A percentile compares a stretch with the other conserved stretches of the same genome.
Evolutionary conservation across 1,140 invertebrate species (phyloP).

Genomic region (Drosophila sp.): DNA sequence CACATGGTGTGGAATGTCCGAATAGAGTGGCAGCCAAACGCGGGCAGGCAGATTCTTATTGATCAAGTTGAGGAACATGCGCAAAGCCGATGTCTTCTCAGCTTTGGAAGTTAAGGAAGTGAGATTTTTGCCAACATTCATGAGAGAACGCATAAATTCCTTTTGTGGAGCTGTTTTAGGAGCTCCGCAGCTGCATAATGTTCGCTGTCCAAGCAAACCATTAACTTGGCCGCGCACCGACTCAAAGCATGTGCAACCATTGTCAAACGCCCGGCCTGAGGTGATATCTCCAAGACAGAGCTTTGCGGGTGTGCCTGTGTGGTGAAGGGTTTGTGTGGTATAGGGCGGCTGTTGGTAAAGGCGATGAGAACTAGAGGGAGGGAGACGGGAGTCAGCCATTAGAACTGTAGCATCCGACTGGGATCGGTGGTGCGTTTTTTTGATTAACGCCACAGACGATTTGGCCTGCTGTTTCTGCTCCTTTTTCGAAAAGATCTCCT

Average conservation of each 20-base stretch:
- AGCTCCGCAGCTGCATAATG: slow-evolving; percentile 90
- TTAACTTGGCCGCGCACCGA: slow-evolving; percentile 88
- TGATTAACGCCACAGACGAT: slow-evolving; percentile 54
- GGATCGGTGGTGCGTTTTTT: slow-evolving; percentile 88
- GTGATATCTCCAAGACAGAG: slow-evolving; percentile 94
- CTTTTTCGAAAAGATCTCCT: slow-evolving; percentile 78
- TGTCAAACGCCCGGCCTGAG: slow-evolving; percentile 97
- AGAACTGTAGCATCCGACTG: slow-evolving; percentile 93
- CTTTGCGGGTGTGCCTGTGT: slow-evolving; percentile 83
- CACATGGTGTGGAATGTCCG: slow-evolving; percentile 96
- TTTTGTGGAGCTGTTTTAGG: slow-evolving; percentile 92
- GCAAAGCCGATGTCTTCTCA: slow-evolving; percentile 93
- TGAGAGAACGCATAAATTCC: slow-evolving; percentile 94
- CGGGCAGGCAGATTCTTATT: slow-evolving; percentile 98
- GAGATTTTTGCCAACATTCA: slow-evolving; percentile 95
- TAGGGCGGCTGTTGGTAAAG: slow-evolving; percentile 81
- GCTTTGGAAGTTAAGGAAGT: slow-evolving; percentile 97
- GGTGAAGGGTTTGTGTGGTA: slow-evolving; percentile 71
- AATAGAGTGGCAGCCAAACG: slow-evolving; percentile 98
- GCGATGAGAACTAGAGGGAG: slow-evolving; percentile 78
- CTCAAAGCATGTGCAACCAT: slow-evolving; percentile 93
- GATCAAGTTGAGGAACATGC: slow-evolving; percentile 95
- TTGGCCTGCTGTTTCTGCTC: slow-evolving; percentile 67
- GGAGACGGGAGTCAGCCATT: slow-evolving; percentile 70
- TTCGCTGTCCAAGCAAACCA: slow-evolving; percentile 88